Base-by-base conservation (phyloP, 2,113 vertebrate genomes). In the Arizona elegans region DNA sequence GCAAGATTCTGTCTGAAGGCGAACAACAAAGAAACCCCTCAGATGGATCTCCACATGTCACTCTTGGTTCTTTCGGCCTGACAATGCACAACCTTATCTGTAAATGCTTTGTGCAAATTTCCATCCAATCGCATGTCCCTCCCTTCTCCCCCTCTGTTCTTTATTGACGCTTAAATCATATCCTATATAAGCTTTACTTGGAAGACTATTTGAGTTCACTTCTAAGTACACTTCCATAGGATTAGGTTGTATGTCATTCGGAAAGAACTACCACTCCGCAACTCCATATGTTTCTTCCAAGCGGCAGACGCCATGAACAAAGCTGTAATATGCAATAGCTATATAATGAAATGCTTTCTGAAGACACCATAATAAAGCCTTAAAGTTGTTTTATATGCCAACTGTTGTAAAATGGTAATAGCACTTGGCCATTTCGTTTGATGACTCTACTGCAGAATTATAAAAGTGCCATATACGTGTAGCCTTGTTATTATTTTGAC, bases 401-500 rank as follows among this genome's bases (percentile, higher is more conserved):
- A 62, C 70, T 12, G n/a, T 88, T 89, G 54, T 81, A 56, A 81
- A 85, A 81, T n/a, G n/a, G 43, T 17, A 58, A 88, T 38, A 86
- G 4, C 54, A 59, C 52, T 52, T 55, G 75, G 55, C 58, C 85
- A 58, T 65, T 93, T 62, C 24, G 3, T 93, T 29, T 93, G 87
- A 93, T 62, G 12, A n/a, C 86, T 92, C 87, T 92, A 54, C 87
- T 86, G 53, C 55, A 43, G 29, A n/a, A 43, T 29, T n/a, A 11
- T 43, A 65, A 70, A 90, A 21, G 29, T 86, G 17, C 47, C 5
- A 33, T 89, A 1, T 8, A 90, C 50, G 53, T 2, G 0, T 88
- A 0, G 65, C 38, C 23, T 86, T 89, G 10, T 90, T 52, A 38
- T 87, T 62, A 7, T 91, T 96, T 95, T 70, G 50, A 86, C 10